Evolutionary conservation across 2,797 vertebrate species (phyloP).

Genomic region (Gymnoscopelus microlampas): DNA sequence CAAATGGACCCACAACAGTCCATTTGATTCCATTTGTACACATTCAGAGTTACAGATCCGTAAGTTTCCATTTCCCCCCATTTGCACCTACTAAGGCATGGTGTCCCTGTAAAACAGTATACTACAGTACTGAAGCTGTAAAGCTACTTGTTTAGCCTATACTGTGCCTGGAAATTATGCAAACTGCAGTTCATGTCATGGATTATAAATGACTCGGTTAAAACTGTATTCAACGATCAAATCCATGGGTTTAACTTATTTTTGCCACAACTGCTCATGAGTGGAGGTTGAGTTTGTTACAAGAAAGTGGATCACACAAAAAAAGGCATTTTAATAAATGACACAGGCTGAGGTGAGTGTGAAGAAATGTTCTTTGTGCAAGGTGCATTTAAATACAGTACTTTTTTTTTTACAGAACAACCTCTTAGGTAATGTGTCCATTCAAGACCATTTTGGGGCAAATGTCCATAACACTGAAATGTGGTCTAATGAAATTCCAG

Average conservation of each 20-base stretch:
- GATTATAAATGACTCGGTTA: slow-evolving; percentile 14
- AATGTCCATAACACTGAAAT: not conserved
- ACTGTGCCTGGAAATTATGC: slow-evolving; percentile 17
- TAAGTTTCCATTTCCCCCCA: too few species aligned
- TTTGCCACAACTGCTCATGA: slow-evolving; percentile 26
- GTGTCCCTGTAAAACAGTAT: too few species aligned
- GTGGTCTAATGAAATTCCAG: not conserved
- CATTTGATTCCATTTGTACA: too few species aligned
- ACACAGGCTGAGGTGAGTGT: not conserved
- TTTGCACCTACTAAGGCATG: too few species aligned
- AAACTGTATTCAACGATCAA: slow-evolving; percentile 21
- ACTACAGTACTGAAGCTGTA: not conserved
- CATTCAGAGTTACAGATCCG: too few species aligned
- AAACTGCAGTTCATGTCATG: not conserved
- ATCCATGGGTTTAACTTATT: slow-evolving; percentile 30
- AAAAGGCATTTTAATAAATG: slow-evolving; percentile 1
- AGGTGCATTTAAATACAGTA: not conserved
- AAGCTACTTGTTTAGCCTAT: slow-evolving; percentile 19
- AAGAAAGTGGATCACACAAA: not conserved
- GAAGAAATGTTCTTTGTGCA: not conserved
- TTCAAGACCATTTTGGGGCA: too few species aligned
- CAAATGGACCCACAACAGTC: too few species aligned
- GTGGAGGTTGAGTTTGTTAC: slow-evolving; percentile 24
- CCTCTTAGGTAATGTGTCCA: not conserved
- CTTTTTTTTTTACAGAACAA: not conserved